These are phyloP conservation scores for Triops cancriformis DNA, from an alignment of 1,140 invertebrate genomes.

Conservation along the genomic window DNA sequence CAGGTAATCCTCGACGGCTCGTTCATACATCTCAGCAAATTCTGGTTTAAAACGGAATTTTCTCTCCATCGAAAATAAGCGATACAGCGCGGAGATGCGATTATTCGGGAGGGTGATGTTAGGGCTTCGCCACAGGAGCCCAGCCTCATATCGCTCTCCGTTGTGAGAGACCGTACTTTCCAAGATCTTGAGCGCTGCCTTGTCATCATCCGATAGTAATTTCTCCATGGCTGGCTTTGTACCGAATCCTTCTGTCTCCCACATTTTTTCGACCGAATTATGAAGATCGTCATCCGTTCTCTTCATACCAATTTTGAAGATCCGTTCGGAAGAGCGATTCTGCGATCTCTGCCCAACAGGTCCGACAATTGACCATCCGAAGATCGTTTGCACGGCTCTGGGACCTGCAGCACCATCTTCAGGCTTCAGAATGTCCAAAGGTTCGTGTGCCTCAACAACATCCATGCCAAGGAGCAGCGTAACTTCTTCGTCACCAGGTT, in stretches of 20 bases:
- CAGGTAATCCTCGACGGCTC: neutral
- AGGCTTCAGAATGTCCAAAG: neutral
- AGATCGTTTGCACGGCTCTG: conserved; percentile 1
- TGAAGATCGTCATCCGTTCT: no score
- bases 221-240: no score
- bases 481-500: neutral
- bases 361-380: conserved; percentile 20
- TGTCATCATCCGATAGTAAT: no score
- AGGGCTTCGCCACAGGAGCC: conserved; percentile 25
- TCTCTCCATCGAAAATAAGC: neutral
- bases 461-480: conserved; percentile 1
- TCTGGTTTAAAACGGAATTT: neutral
- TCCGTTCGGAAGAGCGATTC: no score
- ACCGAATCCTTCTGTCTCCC: no score
- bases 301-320: no score
- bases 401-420: neutral
- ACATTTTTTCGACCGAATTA: no score
- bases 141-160: conserved; percentile 26
- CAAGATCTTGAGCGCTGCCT: conserved; percentile 11
- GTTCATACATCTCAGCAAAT: neutral
- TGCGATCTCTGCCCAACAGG: no score
- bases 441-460: neutral
- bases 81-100: neutral
- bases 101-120: conserved; percentile 22
- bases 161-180: conserved; percentile 12